Base-by-base conservation (phyloP, 53 echinoderm and acorn worm species). In the Holothuria leucospilota region DNA sequence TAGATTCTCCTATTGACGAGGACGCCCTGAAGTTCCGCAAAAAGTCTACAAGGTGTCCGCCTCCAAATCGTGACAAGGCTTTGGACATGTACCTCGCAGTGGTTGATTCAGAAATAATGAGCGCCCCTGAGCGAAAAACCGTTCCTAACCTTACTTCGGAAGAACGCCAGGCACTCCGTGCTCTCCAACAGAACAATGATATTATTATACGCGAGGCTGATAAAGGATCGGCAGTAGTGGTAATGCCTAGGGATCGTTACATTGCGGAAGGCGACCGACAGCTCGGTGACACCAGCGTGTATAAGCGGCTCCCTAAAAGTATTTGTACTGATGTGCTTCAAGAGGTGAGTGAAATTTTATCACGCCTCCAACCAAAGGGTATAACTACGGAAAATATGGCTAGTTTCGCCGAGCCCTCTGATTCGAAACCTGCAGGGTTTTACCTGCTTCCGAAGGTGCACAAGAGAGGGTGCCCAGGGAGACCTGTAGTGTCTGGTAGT, bases 401-500 rank as follows among this genome's bases (percentile, higher is more conserved):
- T 29, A n/a, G 21, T 30, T 71, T 71, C 26, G 72, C 40, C 13
- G 40, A 71, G 11, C 72, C 72, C 13, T 29, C 40, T 20, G 40
- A 39, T 71, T 38, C 30, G 21, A 71, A 71, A 39, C 72, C 40
- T 21, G 41, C 38, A 28, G 39, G 72, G 13, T 72, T 72, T 41
- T 38, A 34, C 72, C 72, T 72, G 13, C 72, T 72, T 72, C 42
- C 72, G 18, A 72, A 72, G 72, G 72, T 40, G 38, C 72, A 72
- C 42, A 72, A 41, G 21, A 72, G 72, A 39, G 72, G 72, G 23
- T 72, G 72, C 72, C 72, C 40, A 72, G 39, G 72, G 42, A 34
- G 72, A 40, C 72, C 72, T 34, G 72, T 40, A 21, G 39, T 72
- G 41, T 72, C 72, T 16, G 72, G 39, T 4, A 72, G 72, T 21